phyloP scores from a whole-genome alignment of 2,797 vertebrate species.

The Mallotus villosus region DNA sequence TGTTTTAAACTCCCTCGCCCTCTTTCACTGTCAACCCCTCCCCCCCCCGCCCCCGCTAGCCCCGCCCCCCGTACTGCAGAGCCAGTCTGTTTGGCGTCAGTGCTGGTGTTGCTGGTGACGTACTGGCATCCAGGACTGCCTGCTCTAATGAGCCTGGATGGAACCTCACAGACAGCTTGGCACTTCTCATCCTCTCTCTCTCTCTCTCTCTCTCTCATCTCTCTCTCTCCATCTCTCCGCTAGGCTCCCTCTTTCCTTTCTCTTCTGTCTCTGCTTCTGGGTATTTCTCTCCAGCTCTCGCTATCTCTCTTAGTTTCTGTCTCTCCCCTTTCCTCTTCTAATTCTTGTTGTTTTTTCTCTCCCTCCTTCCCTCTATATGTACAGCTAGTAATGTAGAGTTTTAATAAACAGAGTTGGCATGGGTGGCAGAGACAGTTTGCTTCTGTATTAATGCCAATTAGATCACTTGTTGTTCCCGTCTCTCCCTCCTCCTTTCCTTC shows the following conservation, averaged over 20 bases:
- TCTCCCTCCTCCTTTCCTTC: background rate
- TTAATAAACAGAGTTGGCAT: background rate
- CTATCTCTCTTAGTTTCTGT: no score
- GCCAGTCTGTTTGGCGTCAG: background rate
- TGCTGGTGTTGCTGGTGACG: background rate
- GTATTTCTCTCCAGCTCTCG: no score
- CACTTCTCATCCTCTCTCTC: background rate
- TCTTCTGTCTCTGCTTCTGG: no score
- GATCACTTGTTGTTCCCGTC: background rate
- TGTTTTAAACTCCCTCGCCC: background rate
- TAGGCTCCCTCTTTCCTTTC: no score
- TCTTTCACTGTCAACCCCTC: background rate
- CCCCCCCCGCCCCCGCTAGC: no score
- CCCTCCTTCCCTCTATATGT: background rate
- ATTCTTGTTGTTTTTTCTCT: no score
- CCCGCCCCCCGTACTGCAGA: background rate
- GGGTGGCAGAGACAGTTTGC: background rate
- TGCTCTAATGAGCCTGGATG: no score
- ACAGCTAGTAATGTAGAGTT: background rate
- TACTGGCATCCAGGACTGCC: background rate
- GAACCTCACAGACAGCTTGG: no score
- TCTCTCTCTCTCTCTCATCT: background rate
- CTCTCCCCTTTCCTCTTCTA: no score
- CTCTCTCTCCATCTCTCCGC: no score
- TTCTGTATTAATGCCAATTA: background rate